Conservation (phyloP, 2,113 vertebrate genomes). For the Silurus meridionalis region DNA sequence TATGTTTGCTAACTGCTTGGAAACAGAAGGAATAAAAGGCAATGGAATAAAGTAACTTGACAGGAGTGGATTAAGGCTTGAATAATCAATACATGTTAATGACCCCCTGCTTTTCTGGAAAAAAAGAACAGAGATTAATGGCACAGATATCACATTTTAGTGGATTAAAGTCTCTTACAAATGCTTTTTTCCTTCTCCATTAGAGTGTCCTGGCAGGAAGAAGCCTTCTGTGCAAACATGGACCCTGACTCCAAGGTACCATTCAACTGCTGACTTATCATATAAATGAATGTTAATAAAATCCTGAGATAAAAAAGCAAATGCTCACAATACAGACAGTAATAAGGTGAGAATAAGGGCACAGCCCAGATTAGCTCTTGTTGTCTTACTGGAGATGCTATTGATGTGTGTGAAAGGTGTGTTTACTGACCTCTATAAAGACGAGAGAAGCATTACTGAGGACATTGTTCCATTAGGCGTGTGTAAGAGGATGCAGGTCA, state of each 20-base stretch:
- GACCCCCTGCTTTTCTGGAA: not conserved
- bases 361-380: not conserved
- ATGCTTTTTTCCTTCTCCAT: conserved; percentile 55
- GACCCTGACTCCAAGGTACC: conserved; percentile 86
- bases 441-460: conserved; percentile 36
- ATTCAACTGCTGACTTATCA: not conserved
- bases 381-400: not conserved
- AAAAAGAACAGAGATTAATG: not conserved
- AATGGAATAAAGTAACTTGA: too few relatives aligned
- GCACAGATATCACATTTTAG: not conserved
- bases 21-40: not conserved
- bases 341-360: conserved; percentile 19
- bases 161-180: not conserved
- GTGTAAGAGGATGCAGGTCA: conserved; percentile 42
- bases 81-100: not conserved
- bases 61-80: not conserved
- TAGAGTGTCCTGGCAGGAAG: conserved; percentile 79
- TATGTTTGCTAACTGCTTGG: not conserved
- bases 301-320: conserved; percentile 13
- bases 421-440: conserved; percentile 30
- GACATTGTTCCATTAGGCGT: conserved; percentile 30
- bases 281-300: not conserved
- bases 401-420: not conserved
- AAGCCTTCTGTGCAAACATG: conserved; percentile 68
- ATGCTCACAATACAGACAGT: not conserved